Conservation (phyloP, 2,888 invertebrate species). For the Drosophila limbata region DNA sequence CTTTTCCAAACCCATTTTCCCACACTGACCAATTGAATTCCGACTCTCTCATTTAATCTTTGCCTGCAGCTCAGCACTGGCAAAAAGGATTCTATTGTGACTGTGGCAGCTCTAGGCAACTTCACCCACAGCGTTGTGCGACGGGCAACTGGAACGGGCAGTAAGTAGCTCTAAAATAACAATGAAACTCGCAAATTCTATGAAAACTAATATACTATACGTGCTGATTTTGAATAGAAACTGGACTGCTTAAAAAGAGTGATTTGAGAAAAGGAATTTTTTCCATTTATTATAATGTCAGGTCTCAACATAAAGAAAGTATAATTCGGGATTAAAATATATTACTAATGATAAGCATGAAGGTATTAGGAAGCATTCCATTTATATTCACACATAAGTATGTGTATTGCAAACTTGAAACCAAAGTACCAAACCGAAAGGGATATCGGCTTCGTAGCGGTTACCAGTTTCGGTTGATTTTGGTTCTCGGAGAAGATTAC, state of each 20-base stretch:
- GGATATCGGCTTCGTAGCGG: too few species aligned
- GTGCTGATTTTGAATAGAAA: not conserved
- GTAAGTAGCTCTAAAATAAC: slow-evolving; percentile 74
- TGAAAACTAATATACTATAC: slow-evolving; percentile 5
- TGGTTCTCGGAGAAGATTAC: too few species aligned
- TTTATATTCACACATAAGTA: not conserved
- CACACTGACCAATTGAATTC: slow-evolving; percentile 28
- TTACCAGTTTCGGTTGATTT: too few species aligned
- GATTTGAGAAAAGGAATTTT: not conserved
- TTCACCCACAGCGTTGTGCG: slow-evolving; percentile 84
- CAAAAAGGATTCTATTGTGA: slow-evolving; percentile 85
- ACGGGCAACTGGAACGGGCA: slow-evolving; percentile 85
- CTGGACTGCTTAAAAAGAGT: not conserved
- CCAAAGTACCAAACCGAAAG: too few species aligned
- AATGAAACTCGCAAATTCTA: slow-evolving; percentile 20
- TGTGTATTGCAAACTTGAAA: not conserved
- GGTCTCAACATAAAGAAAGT: not conserved
- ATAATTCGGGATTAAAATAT: not conserved
- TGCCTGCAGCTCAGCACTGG: slow-evolving; percentile 82
- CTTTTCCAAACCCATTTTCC: not conserved
- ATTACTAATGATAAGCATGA: not conserved
- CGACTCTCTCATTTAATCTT: slow-evolving; percentile 18
- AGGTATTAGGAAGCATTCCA: not conserved
- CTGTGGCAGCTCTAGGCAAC: slow-evolving; percentile 84
- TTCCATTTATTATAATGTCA: not conserved